Conservation (phyloP, 2,888 invertebrate genomes). For the Drosophila borborema region DNA sequence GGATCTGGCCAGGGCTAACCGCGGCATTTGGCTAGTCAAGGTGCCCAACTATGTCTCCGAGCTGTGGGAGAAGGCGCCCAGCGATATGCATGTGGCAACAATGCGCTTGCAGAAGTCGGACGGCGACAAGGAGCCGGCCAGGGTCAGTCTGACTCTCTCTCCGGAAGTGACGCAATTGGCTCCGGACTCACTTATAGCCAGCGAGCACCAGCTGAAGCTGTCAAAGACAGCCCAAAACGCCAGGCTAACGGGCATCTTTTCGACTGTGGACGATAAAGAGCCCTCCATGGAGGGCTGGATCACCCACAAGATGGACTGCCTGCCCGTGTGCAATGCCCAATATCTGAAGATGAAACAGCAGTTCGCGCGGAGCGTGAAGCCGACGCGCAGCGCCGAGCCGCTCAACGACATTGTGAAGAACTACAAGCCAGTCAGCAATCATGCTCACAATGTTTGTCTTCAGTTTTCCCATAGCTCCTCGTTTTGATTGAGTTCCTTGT, state of each 20-base stretch:
- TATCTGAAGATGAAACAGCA: conserved; percentile 35
- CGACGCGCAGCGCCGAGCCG: conserved; percentile 12
- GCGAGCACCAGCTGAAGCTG: conserved; percentile 30
- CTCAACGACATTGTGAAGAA: conserved; percentile 27
- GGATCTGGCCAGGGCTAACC: conserved; percentile 7
- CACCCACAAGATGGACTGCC: conserved; percentile 35
- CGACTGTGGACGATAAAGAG: not conserved
- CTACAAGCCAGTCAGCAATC: conserved; percentile 33
- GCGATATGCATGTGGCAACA: conserved; percentile 36
- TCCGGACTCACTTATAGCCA: not conserved
- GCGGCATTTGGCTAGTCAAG: conserved; percentile 34
- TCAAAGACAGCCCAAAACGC: not conserved
- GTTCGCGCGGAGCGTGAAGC: not conserved
- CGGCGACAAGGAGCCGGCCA: not conserved
- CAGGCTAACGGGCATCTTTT: conserved; percentile 18
- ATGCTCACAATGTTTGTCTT: conserved; percentile 23
- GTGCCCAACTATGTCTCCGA: conserved; percentile 38
- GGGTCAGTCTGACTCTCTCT: conserved; percentile 18
- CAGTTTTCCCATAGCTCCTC: no score
- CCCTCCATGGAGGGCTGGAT: conserved; percentile 23
- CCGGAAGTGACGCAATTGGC: conserved; percentile 18
- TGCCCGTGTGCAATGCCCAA: conserved; percentile 28
- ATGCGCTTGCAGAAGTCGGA: conserved; percentile 9
- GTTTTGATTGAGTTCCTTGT: not conserved
- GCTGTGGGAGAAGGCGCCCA: conserved; percentile 28